Percentiles rank a stretch among this genome's conserved stretches.
Evolutionary conservation across 2,113 vertebrate genomes (phyloP).

Genomic region (Cervus canadensis): DNA sequence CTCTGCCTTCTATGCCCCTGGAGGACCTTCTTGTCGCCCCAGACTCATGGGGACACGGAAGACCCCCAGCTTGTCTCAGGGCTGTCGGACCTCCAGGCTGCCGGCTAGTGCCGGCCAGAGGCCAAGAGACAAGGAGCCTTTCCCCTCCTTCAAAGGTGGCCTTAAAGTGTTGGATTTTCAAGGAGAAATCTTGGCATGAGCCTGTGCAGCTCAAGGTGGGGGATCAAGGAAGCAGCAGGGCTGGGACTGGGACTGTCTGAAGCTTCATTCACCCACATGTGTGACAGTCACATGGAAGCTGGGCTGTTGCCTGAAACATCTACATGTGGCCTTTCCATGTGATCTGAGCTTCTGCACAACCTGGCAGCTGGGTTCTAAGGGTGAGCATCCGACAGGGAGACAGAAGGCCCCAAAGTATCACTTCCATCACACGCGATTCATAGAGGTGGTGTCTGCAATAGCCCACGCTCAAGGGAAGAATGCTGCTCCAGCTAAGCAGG

Average conservation of each 20-base stretch:
- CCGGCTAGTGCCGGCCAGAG: neutral
- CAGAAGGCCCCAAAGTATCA: too few species aligned
- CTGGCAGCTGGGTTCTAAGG: neutral
- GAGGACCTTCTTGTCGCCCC: too few species aligned
- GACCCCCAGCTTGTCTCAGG: neutral
- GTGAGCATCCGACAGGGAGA: neutral
- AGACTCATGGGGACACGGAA: neutral
- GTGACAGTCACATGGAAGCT: neutral
- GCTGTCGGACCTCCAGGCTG: neutral
- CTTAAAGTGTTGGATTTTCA: neutral
- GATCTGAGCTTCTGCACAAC: neutral
- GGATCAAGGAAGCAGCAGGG: neutral
- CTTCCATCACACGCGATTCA: too few species aligned
- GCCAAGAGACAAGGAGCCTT: neutral
- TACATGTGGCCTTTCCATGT: neutral
- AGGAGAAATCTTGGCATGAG: neutral
- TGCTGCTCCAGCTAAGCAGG: fast-evolving
- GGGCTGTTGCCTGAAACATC: too few species aligned
- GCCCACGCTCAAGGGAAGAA: neutral
- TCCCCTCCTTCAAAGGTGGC: neutral
- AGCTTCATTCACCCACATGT: fast-evolving
- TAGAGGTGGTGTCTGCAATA: too few species aligned
- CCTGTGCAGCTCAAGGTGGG: neutral
- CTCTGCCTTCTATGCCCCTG: neutral
- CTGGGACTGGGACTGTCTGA: neutral